Conservation (phyloP, 2,888 invertebrate genomes). For the Dynastes hyllus region DNA sequence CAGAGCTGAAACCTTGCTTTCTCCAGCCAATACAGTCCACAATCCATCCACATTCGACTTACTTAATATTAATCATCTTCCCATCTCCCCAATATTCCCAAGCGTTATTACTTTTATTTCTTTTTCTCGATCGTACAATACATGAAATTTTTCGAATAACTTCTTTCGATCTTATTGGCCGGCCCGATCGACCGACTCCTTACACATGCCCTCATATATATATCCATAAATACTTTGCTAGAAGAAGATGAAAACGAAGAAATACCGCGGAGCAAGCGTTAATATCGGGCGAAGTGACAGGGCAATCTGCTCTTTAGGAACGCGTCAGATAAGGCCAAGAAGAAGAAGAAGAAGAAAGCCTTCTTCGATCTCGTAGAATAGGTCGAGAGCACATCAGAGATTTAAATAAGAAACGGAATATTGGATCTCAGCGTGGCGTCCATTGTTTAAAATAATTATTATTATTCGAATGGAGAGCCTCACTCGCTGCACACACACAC, state of each 20-base stretch:
- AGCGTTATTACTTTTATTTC: slow-evolving; percentile 1
- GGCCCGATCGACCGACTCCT: neutral
- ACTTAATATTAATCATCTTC: slow-evolving; percentile 18
- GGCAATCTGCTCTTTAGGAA: slow-evolving; percentile 29
- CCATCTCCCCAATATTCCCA: slow-evolving; percentile 7
- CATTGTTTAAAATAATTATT: slow-evolving; percentile 72
- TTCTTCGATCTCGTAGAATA: neutral
- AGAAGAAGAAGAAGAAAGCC: too few relatives aligned
- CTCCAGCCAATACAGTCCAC: neutral
- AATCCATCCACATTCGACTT: slow-evolving; percentile 9
- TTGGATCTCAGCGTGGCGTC: slow-evolving; percentile 66
- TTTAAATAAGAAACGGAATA: slow-evolving; percentile 56
- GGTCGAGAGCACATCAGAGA: slow-evolving; percentile 18
- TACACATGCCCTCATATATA: neutral
- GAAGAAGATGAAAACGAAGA: neutral
- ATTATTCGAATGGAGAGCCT: slow-evolving; percentile 66
- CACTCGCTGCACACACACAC: slow-evolving; percentile 50
- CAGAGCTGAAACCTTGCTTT: neutral
- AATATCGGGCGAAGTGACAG: slow-evolving; percentile 25
- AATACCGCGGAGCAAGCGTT: neutral
- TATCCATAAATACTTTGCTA: neutral
- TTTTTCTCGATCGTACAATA: slow-evolving; percentile 11
- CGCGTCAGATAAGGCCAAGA: neutral
- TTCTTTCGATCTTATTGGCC: neutral
- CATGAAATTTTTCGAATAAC: slow-evolving; percentile 47